These are phyloP conservation scores for Pedetes capensis DNA, from an alignment of 2,113 vertebrate genomes.

Conservation along the genomic window DNA sequence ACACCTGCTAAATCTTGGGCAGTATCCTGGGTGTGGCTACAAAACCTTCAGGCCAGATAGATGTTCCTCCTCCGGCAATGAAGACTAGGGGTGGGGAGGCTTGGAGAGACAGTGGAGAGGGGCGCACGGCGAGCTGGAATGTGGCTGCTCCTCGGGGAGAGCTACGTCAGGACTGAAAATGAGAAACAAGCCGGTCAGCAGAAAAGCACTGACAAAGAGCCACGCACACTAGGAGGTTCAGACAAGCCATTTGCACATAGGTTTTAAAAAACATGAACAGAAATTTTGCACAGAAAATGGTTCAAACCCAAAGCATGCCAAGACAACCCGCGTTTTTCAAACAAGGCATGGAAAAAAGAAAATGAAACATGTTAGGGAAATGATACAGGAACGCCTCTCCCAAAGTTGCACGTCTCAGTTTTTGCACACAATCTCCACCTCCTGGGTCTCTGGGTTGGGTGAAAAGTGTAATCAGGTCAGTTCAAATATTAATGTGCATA, in stretches of 20 bases:
- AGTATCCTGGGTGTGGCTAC: slow-evolving; percentile 74
- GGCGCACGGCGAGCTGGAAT: slow-evolving; percentile 90
- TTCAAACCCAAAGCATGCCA: neutral
- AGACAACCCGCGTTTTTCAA: neutral
- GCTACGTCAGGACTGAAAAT: slow-evolving; percentile 89
- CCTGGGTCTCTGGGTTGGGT: neutral
- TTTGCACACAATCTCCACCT: neutral
- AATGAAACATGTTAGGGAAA: neutral
- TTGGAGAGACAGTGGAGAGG: slow-evolving; percentile 91
- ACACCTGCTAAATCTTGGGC: slow-evolving; percentile 71
- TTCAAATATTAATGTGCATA: neutral
- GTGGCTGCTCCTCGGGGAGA: slow-evolving; percentile 86
- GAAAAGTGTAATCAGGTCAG: neutral
- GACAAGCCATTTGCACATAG: neutral
- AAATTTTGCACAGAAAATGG: neutral
- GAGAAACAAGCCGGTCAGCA: slow-evolving; percentile 67
- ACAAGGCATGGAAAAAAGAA: neutral
- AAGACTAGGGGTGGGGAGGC: slow-evolving; percentile 85
- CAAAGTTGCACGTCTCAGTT: neutral
- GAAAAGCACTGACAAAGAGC: neutral
- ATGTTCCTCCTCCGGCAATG: slow-evolving; percentile 66
- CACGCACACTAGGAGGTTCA: neutral
- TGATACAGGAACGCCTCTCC: neutral
- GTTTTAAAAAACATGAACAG: neutral
- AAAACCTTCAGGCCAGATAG: slow-evolving; percentile 67